Base-by-base conservation (phyloP, 1,140 invertebrate genomes). In the Euwallacea similis region DNA sequence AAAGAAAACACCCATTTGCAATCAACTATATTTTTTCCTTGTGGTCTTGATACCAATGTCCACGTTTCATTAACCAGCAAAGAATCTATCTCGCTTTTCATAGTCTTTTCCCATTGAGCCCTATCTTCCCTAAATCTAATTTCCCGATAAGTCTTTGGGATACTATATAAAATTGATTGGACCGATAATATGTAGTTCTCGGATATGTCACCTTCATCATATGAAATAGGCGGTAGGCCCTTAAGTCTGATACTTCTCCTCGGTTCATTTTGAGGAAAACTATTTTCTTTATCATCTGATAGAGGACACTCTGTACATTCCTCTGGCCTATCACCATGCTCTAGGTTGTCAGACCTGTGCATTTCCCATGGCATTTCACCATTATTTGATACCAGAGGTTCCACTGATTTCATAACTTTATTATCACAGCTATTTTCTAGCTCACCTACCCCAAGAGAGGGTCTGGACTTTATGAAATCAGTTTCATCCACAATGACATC, bases 401-500 rank as follows among this genome's bases (percentile, higher is more conserved):
- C 21, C 21, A 33, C 4, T 33, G 21, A 33, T 33, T 33, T 33
- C 21, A 33, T 2, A 33, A 33, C 1, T 4, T 33, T 33, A 2
- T 33, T 4, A 33, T 33, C 21, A 33, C 4, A 33, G 21, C 21
- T 33, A 2, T 33, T 33, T 33, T 1, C 21, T 33, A 33, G 1
- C 21, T 33, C 21, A 33, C 21, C 4, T 33, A 4, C 21, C 21
- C 21, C 4, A 7, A 50, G 7, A 50, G 15, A 53, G 7, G 59
- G 77, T 69, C 78, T 77, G 64, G 79, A 78, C 50, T 10, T 59
- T 65, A 77, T 7, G 71, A 74, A 82, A 77, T 79, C 79, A 69
- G 67, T 77, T 73, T 84, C 80, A 76, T 83, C 82, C 9, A 81
- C 69, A 73, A 82, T 77, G 60, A 83, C 79, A 76, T 83, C 82